phyloP scores from a whole-genome alignment of 2,888 invertebrate species.

The Aspidiotus destructor region DNA sequence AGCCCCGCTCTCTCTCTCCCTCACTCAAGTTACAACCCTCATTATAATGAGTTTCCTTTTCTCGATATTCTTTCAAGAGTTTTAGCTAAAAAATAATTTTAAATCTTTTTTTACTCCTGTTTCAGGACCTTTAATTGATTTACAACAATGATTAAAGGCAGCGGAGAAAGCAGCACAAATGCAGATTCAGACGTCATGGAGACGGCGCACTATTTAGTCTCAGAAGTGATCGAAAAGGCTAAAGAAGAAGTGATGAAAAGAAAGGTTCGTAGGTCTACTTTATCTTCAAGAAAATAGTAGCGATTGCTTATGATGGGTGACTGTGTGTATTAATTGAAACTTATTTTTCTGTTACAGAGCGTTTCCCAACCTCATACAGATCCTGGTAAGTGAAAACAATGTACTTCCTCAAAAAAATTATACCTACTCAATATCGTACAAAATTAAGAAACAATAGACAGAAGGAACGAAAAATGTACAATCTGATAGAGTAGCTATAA shows the following conservation, averaged over 20 bases:
- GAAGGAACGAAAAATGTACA: too few relatives aligned
- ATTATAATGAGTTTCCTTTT: background rate
- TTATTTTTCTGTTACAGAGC: slow-evolving; percentile 23
- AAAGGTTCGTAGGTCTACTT: slow-evolving; percentile 5
- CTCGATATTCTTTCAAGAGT: background rate
- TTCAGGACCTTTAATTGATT: background rate
- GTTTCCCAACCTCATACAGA: slow-evolving; percentile 21
- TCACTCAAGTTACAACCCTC: background rate
- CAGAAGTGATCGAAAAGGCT: slow-evolving; percentile 30
- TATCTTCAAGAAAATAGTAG: background rate
- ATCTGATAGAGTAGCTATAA: too few relatives aligned
- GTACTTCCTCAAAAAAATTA: too few relatives aligned
- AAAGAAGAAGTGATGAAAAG: slow-evolving; percentile 31
- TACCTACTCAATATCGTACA: too few relatives aligned
- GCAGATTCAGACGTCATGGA: slow-evolving; percentile 27
- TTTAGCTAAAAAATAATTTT: background rate
- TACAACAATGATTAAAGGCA: slow-evolving; percentile 21
- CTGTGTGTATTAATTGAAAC: background rate
- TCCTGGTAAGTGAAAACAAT: slow-evolving; percentile 14
- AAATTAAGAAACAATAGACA: too few relatives aligned
- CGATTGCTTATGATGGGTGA: background rate
- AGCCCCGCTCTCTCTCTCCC: background rate
- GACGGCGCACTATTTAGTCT: slow-evolving; percentile 22
- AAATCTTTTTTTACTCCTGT: background rate
- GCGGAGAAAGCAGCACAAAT: slow-evolving; percentile 18